A percentile compares a stretch with the other conserved stretches of the same genome.
Evolutionary conservation across 2,113 vertebrate species (phyloP).

Genomic region (Haliaeetus leucogaster): DNA sequence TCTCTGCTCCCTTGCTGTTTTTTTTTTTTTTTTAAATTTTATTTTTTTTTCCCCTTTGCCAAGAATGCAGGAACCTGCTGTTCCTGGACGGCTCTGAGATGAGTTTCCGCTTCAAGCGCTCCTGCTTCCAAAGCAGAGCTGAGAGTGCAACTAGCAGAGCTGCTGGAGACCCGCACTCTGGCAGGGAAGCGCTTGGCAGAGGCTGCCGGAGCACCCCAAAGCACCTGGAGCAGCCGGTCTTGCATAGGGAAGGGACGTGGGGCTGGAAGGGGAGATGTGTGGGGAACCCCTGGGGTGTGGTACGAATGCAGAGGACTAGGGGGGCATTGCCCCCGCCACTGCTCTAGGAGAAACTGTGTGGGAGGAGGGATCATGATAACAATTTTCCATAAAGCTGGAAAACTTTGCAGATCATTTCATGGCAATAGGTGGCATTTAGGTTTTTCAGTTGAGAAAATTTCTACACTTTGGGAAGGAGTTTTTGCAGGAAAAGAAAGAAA

Average conservation of each 20-base stretch:
- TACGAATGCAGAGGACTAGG: neutral
- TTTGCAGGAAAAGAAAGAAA: neutral
- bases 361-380: rapidly evolving
- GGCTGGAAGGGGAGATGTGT: neutral
- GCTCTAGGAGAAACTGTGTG: neutral
- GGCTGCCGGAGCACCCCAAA: neutral
- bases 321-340: neutral
- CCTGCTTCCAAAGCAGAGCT: rapidly evolving
- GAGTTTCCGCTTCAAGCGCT: neutral
- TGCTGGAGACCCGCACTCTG: rapidly evolving
- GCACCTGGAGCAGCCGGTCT: neutral
- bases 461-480: neutral
- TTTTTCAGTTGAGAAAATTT: neutral
- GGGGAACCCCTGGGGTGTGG: neutral
- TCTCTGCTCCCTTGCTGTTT: neutral
- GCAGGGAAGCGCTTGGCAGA: rapidly evolving
- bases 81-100: neutral
- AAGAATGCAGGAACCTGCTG: neutral
- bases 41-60: neutral
- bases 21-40: too few species aligned
- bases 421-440: neutral
- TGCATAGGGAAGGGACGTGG: rapidly evolving
- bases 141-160: neutral
- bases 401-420: neutral
- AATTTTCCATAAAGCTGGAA: neutral